Conservation (phyloP, 1,140 invertebrate species). For the Cyrtorhinus lividipennis region DNA sequence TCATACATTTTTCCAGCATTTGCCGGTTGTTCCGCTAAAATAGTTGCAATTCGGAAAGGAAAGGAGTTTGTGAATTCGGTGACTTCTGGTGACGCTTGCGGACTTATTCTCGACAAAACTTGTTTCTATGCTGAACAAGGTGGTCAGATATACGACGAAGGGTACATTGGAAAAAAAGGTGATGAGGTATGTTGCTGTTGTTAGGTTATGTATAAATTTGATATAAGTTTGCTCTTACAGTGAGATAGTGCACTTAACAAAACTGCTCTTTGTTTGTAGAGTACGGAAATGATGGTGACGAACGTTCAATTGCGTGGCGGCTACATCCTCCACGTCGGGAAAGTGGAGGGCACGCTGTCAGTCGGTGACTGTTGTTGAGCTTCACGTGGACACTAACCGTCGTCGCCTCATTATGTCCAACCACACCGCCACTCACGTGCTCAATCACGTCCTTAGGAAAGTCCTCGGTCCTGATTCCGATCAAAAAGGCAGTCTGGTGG, state of each 20-base stretch:
- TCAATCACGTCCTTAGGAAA: constrained; percentile 86
- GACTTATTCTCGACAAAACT: constrained; percentile 81
- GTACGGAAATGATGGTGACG: constrained; percentile 45
- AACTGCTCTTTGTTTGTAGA: too few species aligned
- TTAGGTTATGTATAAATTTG: neutral
- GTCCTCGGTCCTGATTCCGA: constrained; percentile 84
- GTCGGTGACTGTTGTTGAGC: constrained; percentile 73
- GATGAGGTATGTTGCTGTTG: constrained; percentile 45
- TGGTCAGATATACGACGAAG: constrained; percentile 96
- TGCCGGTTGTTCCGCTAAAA: constrained; percentile 40
- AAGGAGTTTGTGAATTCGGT: constrained; percentile 82
- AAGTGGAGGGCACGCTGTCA: constrained; percentile 65
- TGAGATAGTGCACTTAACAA: too few species aligned
- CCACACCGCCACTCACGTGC: constrained; percentile 94
- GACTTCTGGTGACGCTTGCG: constrained; percentile 73
- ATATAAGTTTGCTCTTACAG: neutral
- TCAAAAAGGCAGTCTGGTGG: constrained; percentile 96
- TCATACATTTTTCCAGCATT: too few species aligned
- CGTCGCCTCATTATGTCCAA: constrained; percentile 92
- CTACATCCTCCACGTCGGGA: constrained; percentile 87
- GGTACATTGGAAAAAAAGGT: constrained; percentile 74
- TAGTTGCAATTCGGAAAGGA: constrained; percentile 54
- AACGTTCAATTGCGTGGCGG: constrained; percentile 94
- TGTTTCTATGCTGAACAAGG: constrained; percentile 97
- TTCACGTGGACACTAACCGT: constrained; percentile 70